phyloP scores from a whole-genome alignment of 2,888 invertebrate genomes.

The Tupiocoris notatus region DNA sequence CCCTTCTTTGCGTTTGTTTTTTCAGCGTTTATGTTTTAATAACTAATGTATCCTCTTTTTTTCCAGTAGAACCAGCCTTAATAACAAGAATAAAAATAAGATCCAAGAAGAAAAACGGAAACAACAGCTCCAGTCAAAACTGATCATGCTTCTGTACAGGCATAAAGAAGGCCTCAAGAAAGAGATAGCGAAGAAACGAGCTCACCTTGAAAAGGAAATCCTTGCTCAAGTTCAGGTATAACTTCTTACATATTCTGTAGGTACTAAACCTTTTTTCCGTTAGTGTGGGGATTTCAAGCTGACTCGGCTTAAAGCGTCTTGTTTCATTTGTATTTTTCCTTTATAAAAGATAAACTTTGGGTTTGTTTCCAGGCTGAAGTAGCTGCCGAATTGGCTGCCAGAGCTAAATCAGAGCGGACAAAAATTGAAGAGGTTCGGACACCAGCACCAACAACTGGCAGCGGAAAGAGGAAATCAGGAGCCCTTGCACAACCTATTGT shows the following conservation, averaged over 20 bases:
- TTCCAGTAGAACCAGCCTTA: constrained; percentile 22
- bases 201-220: constrained; percentile 81
- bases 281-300: not conserved
- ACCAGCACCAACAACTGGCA: constrained; percentile 55
- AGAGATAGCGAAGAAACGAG: constrained; percentile 87
- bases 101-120: constrained; percentile 59
- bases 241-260: not conserved
- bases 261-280: no score
- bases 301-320: not conserved
- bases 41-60: no score
- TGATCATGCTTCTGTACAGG: constrained; percentile 74
- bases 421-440: constrained; percentile 64
- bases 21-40: no score
- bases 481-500: constrained; percentile 52
- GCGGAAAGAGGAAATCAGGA: constrained; percentile 59
- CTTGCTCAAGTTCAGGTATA: constrained; percentile 78
- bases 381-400: constrained; percentile 67
- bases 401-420: constrained; percentile 69
- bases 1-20: no score
- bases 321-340: not conserved
- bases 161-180: constrained; percentile 91
- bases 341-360: not conserved
- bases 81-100: constrained; percentile 45
- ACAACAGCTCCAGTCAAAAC: constrained; percentile 59
- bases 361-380: constrained; percentile 64